Conservation (phyloP, 2,888 invertebrate genomes). For the Agonopterix arenella region DNA sequence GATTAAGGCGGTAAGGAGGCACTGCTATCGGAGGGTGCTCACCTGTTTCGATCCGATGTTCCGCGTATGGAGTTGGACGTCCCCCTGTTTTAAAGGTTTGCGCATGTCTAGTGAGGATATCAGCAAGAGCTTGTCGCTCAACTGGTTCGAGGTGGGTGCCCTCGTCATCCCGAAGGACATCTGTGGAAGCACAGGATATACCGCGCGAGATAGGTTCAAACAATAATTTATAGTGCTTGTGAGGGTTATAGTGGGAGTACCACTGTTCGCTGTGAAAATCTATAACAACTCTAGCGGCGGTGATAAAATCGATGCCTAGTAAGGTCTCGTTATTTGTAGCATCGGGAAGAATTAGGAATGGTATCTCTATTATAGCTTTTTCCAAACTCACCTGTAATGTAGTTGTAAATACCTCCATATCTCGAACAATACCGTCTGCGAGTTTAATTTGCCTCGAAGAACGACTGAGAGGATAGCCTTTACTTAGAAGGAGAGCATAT, state of each 20-base stretch:
- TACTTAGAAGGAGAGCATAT: not conserved
- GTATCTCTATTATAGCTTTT: not conserved
- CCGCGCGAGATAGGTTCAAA: not conserved
- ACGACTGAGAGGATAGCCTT: not conserved
- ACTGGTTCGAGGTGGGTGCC: not conserved
- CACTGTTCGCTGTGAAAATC: not conserved
- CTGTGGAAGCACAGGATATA: not conserved
- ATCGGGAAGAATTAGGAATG: conserved; percentile 1
- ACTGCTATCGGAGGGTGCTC: conserved; percentile 17
- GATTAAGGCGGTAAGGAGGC: conserved; percentile 13
- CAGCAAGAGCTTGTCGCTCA: not conserved
- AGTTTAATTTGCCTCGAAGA: not conserved
- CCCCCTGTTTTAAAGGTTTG: not conserved
- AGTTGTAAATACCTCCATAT: not conserved
- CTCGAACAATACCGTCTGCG: not conserved
- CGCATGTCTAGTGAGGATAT: not conserved
- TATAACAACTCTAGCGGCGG: not conserved
- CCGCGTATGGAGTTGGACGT: not conserved
- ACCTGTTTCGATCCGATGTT: conserved; percentile 25
- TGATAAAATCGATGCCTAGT: conserved; percentile 2
- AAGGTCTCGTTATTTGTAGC: conserved; percentile 1
- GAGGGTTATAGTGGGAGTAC: not conserved
- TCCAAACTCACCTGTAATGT: not conserved
- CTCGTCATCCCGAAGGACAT: not conserved
- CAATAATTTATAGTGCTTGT: not conserved